Conservation (phyloP, 2,888 invertebrate genomes). For the Agriotes lineatus region DNA sequence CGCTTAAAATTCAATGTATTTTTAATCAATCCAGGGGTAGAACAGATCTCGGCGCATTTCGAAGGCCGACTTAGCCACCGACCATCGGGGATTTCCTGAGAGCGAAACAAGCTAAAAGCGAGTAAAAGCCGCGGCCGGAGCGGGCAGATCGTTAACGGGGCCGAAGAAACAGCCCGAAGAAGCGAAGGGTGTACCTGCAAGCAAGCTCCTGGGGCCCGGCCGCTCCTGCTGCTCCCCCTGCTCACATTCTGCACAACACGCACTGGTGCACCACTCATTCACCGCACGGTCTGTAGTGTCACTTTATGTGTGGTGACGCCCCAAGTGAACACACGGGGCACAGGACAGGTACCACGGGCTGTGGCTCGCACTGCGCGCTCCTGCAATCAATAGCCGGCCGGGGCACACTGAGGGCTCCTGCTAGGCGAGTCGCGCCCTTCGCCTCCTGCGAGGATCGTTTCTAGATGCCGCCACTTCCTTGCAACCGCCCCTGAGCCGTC, state of each 20-base stretch:
- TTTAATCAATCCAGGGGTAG: no score
- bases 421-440: constrained; percentile 51
- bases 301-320: constrained; percentile 56
- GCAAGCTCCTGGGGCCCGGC: constrained; percentile 43
- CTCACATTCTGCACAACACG: constrained; percentile 51
- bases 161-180: constrained; percentile 12
- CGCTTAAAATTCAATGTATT: no score
- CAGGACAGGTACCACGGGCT: constrained; percentile 55
- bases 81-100: no score
- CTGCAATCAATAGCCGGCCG: constrained; percentile 56
- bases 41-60: no score
- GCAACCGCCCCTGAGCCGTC: not conserved
- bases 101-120: no score
- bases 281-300: constrained; percentile 47
- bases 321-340: constrained; percentile 55
- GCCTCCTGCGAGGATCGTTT: constrained; percentile 33
- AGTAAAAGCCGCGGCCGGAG: not conserved
- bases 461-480: constrained; percentile 46
- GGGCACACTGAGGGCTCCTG: constrained; percentile 51
- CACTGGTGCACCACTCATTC: constrained; percentile 52
- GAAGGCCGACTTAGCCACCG: no score
- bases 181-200: constrained; percentile 36
- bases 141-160: constrained; percentile 31
- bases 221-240: constrained; percentile 39
- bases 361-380: constrained; percentile 56